A percentile compares a stretch with the other conserved stretches of the same genome.
These are phyloP conservation scores for Phenganax stokvisi DNA, from an alignment of 92 coral and sea anemone species.

Conservation along the genomic window DNA sequence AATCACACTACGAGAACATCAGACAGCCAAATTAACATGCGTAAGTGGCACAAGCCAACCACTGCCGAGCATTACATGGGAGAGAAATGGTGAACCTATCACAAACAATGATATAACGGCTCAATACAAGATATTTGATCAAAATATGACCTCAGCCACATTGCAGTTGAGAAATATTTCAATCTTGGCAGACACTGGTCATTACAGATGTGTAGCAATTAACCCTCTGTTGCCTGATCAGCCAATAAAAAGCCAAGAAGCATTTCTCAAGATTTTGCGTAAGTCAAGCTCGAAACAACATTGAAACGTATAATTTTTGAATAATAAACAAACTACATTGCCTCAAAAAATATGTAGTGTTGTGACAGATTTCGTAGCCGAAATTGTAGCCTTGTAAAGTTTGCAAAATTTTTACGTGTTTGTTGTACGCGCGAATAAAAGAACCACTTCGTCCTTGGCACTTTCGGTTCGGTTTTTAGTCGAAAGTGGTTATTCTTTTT, in stretches of 20 bases:
- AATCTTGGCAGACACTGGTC: constrained; percentile 63
- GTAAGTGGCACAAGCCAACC: constrained; percentile 70
- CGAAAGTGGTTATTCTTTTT: no score
- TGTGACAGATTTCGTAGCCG: no score
- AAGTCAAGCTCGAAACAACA: constrained; percentile 38
- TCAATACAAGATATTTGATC: constrained; percentile 26
- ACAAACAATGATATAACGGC: constrained; percentile 39
- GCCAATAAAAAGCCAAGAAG: constrained; percentile 58
- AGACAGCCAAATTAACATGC: constrained; percentile 62
- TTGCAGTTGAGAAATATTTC: constrained; percentile 57
- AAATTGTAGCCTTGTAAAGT: no score
- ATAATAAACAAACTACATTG: no score
- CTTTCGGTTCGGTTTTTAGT: no score
- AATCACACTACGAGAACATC: constrained; percentile 56
- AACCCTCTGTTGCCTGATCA: constrained; percentile 61
- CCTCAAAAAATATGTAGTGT: no score
- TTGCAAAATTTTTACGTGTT: no score
- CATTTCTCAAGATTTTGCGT: constrained; percentile 68
- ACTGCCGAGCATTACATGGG: constrained; percentile 69
- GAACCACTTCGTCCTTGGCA: no score
- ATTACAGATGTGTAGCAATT: constrained; percentile 85
- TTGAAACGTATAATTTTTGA: no score
- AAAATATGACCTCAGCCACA: constrained; percentile 65
- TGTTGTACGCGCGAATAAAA: no score
- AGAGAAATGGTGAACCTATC: constrained; percentile 63